phyloP scores from a whole-genome alignment of 2,797 vertebrate genomes.

The Phaenicophaeus curvirostris region DNA sequence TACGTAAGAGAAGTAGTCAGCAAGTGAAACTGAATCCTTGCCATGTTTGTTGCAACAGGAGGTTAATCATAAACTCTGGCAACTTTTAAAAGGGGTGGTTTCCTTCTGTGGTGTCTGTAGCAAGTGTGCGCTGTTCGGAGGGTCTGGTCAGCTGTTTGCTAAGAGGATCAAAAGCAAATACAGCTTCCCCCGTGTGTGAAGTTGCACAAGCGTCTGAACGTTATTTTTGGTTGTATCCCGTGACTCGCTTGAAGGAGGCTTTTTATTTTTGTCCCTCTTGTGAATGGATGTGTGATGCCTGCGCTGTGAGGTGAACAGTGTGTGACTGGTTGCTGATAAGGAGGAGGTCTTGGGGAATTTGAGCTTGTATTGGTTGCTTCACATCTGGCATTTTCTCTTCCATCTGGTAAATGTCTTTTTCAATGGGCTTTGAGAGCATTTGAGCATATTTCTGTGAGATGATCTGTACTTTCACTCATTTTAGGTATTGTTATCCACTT shows the following conservation, averaged over 20 bases:
- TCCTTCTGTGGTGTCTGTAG: background rate
- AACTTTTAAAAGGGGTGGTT: slow-evolving; percentile 7
- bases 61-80: slow-evolving; percentile 53
- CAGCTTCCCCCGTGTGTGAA: background rate
- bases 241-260: background rate
- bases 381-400: fast-evolving
- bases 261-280: background rate
- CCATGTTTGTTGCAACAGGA: slow-evolving; percentile 42
- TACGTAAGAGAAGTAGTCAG: background rate
- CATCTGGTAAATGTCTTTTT: background rate
- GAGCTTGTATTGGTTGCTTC: fast-evolving
- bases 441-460: background rate
- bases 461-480: background rate
- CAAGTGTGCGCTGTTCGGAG: background rate
- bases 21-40: slow-evolving; percentile 50
- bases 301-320: background rate
- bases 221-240: background rate
- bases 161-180: background rate
- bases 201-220: fast-evolving
- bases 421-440: background rate
- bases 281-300: background rate
- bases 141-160: background rate
- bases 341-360: background rate
- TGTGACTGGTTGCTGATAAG: background rate
- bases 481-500: background rate